Percentiles rank a stretch among this genome's conserved stretches.
These are phyloP conservation scores for Pocota personata DNA, from an alignment of 2,888 invertebrate genomes.

Conservation along the genomic window DNA sequence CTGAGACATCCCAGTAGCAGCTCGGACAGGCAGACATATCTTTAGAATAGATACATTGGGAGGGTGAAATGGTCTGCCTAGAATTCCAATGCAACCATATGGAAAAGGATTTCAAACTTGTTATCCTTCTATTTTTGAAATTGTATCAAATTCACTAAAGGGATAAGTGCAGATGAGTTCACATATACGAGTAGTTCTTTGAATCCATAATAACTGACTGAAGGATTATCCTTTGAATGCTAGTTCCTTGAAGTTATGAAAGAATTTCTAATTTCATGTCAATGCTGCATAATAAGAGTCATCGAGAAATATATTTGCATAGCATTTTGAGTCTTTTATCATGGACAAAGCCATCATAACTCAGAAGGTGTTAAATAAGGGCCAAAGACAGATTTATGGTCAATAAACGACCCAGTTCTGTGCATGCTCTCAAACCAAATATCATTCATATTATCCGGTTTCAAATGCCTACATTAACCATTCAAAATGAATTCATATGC, in stretches of 20 bases:
- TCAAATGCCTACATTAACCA: not conserved
- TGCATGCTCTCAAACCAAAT: not conserved
- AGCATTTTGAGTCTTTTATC: not conserved
- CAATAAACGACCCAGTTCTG: not conserved
- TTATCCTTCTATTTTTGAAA: not conserved
- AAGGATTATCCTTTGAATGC: not conserved
- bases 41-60: not conserved
- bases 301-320: not conserved
- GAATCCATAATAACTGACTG: not conserved
- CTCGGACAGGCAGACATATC: not conserved
- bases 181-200: not conserved
- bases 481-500: not conserved
- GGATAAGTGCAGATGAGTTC: not conserved
- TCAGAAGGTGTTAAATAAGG: too few species aligned
- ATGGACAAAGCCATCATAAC: too few species aligned
- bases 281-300: not conserved
- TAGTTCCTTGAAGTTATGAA: not conserved
- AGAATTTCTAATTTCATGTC: not conserved
- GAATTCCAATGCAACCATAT: not conserved
- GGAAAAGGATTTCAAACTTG: not conserved
- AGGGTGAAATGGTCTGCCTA: not conserved
- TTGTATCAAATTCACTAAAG: not conserved
- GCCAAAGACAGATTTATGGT: not conserved
- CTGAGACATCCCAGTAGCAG: conserved; percentile 1
- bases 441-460: not conserved